phyloP scores from a whole-genome alignment of 2,797 vertebrate genomes.

The Acrocephalus scirpaceus region DNA sequence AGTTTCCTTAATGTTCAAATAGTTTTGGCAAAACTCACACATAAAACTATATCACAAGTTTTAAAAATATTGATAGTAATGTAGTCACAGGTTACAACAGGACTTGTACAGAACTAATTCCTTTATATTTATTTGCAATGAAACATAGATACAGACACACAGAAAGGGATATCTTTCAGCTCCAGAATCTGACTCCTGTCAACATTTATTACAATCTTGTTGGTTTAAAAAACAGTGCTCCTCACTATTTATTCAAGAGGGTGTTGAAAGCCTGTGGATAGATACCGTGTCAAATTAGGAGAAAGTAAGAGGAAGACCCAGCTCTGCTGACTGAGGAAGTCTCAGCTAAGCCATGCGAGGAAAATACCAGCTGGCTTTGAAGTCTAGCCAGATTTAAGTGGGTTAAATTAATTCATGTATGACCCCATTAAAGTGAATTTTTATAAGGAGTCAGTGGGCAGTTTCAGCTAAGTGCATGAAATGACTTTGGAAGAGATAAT shows the following conservation, averaged over 20 bases:
- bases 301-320: neutral
- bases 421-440: neutral
- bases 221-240: neutral
- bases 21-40: neutral
- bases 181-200: neutral
- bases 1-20: neutral
- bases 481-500: neutral
- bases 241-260: neutral
- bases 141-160: neutral
- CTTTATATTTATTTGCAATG: neutral
- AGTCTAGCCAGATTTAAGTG: neutral
- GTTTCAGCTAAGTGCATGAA: neutral
- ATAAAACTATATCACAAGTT: neutral
- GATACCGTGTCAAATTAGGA: neutral
- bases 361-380: neutral
- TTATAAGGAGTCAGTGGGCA: neutral
- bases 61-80: neutral
- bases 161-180: neutral
- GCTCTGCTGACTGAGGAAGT: neutral
- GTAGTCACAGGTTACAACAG: neutral
- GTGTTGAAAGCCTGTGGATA: neutral
- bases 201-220: neutral
- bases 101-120: neutral
- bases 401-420: neutral
- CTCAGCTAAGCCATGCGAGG: neutral